Conservation (phyloP, 2,888 invertebrate genomes). For the Phortica okadai region DNA sequence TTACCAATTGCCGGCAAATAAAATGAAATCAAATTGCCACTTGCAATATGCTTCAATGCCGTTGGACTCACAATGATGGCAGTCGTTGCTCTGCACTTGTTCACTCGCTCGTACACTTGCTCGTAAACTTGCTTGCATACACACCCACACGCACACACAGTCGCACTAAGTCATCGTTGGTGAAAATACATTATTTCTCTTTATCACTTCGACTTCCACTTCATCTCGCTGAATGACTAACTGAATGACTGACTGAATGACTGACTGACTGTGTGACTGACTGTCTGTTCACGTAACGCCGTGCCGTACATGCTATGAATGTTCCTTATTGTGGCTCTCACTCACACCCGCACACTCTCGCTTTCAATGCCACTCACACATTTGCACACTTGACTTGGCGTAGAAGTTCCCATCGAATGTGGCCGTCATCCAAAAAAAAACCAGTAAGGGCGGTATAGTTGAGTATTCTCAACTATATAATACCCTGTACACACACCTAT, state of each 20-base stretch:
- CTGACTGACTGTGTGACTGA: background rate
- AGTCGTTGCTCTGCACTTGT: background rate
- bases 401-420: background rate
- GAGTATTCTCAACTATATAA: too few relatives aligned
- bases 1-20: conserved; percentile 36
- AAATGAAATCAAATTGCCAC: conserved; percentile 44
- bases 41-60: conserved; percentile 31
- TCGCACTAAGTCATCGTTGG: conserved; percentile 1
- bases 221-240: background rate
- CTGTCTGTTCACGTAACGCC: background rate
- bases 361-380: background rate
- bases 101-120: background rate
- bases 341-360: background rate
- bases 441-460: too few relatives aligned
- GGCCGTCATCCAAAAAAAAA: background rate
- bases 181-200: conserved; percentile 23
- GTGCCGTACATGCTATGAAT: background rate
- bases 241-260: conserved; percentile 3
- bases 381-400: conserved; percentile 15
- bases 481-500: too few relatives aligned
- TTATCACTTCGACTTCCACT: conserved; percentile 6
- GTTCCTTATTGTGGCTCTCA: background rate
- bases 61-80: background rate
- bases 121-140: background rate
- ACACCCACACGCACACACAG: background rate